Percentiles rank a stretch among this genome's conserved stretches.
These are phyloP conservation scores for Drosophila oshimai DNA, from an alignment of 1,140 invertebrate species.

Conservation along the genomic window DNA sequence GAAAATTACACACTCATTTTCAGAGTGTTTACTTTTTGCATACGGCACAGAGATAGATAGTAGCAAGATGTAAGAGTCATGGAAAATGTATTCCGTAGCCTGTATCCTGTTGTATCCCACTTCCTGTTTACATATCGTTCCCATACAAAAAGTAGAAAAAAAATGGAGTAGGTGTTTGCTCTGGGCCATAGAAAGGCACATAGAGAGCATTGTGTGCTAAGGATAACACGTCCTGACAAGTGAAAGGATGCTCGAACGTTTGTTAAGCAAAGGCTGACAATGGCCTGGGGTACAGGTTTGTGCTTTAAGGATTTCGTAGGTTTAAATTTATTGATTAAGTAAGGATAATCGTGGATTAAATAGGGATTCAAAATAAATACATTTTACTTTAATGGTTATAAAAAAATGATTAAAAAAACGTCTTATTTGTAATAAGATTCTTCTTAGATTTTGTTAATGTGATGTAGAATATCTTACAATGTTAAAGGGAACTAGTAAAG, in stretches of 20 bases:
- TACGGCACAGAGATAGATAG: slow-evolving; percentile 41
- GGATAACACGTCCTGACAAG: slow-evolving; percentile 61
- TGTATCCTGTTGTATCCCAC: slow-evolving; percentile 59
- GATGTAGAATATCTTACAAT: too few relatives aligned
- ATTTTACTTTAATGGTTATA: too few relatives aligned
- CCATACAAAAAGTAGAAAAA: slow-evolving; percentile 14
- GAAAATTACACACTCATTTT: slow-evolving; percentile 77
- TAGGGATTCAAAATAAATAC: too few relatives aligned
- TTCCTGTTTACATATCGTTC: slow-evolving; percentile 65
- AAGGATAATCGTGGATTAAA: not conserved
- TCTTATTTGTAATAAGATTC: too few relatives aligned
- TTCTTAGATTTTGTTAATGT: too few relatives aligned
- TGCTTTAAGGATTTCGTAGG: slow-evolving; percentile 9
- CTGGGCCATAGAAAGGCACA: slow-evolving; percentile 38
- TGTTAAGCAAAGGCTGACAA: slow-evolving; percentile 12
- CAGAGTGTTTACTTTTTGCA: slow-evolving; percentile 71
- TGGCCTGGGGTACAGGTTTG: not conserved
- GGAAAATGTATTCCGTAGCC: slow-evolving; percentile 33
- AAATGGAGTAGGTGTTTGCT: slow-evolving; percentile 69
- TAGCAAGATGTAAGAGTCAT: slow-evolving; percentile 15
- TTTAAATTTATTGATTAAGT: not conserved
- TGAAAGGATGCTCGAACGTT: slow-evolving; percentile 61
- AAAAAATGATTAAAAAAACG: too few relatives aligned
- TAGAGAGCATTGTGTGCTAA: slow-evolving; percentile 17
- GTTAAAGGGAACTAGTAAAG: too few relatives aligned